Percentiles rank a stretch among this genome's conserved stretches.
These are phyloP conservation scores for Epirrhoe alternata DNA, from an alignment of 2,888 invertebrate genomes.

Conservation along the genomic window DNA sequence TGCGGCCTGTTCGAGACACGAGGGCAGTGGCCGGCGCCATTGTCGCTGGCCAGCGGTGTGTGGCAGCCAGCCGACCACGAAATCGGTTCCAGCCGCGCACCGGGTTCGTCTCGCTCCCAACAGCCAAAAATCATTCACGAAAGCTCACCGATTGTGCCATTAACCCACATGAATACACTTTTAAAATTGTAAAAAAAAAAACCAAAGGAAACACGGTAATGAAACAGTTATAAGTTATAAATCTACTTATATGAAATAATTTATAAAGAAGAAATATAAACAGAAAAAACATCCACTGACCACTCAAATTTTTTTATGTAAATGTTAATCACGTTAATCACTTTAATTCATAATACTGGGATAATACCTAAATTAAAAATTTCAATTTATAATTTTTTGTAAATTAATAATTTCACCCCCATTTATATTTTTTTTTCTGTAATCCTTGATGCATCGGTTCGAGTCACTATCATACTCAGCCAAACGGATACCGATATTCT, in stretches of 20 bases:
- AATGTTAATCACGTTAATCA: too few species aligned
- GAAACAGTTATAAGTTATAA: not conserved
- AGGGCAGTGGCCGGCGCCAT: conserved; percentile 73
- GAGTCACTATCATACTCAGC: too few species aligned
- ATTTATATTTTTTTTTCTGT: too few species aligned
- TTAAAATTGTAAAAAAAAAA: conserved; percentile 16
- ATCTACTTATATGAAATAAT: not conserved
- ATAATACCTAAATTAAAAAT: too few species aligned
- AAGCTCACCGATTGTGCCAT: conserved; percentile 42
- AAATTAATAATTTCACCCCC: too few species aligned
- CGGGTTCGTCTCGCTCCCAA: conserved; percentile 45
- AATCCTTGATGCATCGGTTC: too few species aligned
- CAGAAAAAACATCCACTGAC: too few species aligned
- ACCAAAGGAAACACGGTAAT: not conserved
- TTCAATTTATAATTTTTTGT: too few species aligned
- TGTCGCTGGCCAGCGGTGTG: conserved; percentile 78
- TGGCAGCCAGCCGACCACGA: conserved; percentile 78
- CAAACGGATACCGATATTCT: too few species aligned
- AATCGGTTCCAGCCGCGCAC: conserved; percentile 72
- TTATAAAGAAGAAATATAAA: not conserved
- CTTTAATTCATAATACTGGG: too few species aligned
- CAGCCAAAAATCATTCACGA: conserved; percentile 46
- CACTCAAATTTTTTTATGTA: too few species aligned
- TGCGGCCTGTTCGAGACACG: conserved; percentile 57
- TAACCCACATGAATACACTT: conserved; percentile 18